These are phyloP conservation scores for Palloptera scutellata DNA, from an alignment of 2,888 invertebrate genomes.

Conservation along the genomic window DNA sequence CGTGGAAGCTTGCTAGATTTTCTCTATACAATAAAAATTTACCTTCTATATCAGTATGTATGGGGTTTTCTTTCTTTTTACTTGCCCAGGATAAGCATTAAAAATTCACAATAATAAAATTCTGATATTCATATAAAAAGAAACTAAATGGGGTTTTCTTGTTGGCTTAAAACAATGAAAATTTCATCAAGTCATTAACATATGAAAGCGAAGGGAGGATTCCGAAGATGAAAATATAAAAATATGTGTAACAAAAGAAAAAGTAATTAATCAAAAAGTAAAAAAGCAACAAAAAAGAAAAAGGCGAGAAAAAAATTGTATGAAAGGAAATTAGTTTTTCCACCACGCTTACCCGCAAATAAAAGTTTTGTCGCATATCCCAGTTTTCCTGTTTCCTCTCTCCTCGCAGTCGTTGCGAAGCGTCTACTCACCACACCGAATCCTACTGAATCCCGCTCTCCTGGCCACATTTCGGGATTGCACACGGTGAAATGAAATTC, in stretches of 20 bases:
- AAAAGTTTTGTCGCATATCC: slow-evolving; percentile 28
- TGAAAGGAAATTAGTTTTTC: too few species aligned
- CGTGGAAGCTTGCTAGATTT: not conserved
- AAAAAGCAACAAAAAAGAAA: slow-evolving; percentile 18
- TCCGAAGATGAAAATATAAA: not conserved
- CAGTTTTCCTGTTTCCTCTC: slow-evolving; percentile 8
- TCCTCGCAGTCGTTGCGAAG: not conserved
- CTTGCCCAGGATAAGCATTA: slow-evolving; percentile 18
- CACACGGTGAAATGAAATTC: too few species aligned
- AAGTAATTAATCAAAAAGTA: slow-evolving; percentile 17
- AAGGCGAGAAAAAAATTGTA: slow-evolving; percentile 1
- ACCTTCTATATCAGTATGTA: not conserved
- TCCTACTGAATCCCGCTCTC: slow-evolving; percentile 1
- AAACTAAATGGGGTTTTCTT: not conserved
- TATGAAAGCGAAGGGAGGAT: not conserved
- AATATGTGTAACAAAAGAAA: slow-evolving; percentile 17
- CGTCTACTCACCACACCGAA: slow-evolving; percentile 17
- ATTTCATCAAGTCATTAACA: not conserved
- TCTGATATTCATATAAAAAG: not conserved
- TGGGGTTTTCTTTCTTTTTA: not conserved
- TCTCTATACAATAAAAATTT: slow-evolving; percentile 24
- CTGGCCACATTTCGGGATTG: too few species aligned
- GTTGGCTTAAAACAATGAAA: not conserved
- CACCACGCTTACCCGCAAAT: not conserved
- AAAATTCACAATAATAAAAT: slow-evolving; percentile 14